Evolutionary conservation across 2,113 vertebrate genomes (phyloP).

Genomic region (Sarotherodon lohbergeri): DNA sequence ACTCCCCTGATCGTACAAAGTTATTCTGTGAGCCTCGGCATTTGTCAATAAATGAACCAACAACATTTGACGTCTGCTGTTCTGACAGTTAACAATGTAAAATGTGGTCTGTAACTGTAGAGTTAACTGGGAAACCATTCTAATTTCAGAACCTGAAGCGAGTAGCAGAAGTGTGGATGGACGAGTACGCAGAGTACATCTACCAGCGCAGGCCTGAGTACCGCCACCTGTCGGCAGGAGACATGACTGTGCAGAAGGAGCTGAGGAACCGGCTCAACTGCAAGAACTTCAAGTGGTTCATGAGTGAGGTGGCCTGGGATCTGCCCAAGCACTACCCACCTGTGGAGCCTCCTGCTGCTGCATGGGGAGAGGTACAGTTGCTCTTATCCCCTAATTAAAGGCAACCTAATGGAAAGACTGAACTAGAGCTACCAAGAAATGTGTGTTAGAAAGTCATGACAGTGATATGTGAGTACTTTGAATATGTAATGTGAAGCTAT

Average conservation of each 20-base stretch:
- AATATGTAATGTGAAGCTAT: neutral
- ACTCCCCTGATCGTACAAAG: neutral
- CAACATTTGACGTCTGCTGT: neutral
- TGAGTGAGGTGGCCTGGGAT: slow-evolving; percentile 95
- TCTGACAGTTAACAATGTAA: neutral
- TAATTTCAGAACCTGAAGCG: slow-evolving; percentile 88
- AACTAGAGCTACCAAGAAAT: neutral
- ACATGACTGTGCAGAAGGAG: slow-evolving; percentile 84
- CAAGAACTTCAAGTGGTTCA: slow-evolving; percentile 94
- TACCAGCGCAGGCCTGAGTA: slow-evolving; percentile 96
- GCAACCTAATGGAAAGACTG: neutral
- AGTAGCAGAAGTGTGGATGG: slow-evolving; percentile 99
- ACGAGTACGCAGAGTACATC: slow-evolving; percentile 91
- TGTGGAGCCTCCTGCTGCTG: slow-evolving; percentile 90
- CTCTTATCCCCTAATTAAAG: neutral
- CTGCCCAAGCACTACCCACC: slow-evolving; percentile 92
- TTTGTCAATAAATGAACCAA: neutral
- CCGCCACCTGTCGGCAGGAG: slow-evolving; percentile 90
- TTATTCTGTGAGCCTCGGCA: neutral
- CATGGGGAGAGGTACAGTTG: slow-evolving; percentile 88
- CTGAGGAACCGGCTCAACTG: slow-evolving; percentile 84
- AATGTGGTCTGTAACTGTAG: neutral
- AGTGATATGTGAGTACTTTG: neutral
- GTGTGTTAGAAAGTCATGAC: neutral
- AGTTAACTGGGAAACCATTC: neutral